Conservation (phyloP, 2,797 vertebrate species). For the Coregonus suidteri region DNA sequence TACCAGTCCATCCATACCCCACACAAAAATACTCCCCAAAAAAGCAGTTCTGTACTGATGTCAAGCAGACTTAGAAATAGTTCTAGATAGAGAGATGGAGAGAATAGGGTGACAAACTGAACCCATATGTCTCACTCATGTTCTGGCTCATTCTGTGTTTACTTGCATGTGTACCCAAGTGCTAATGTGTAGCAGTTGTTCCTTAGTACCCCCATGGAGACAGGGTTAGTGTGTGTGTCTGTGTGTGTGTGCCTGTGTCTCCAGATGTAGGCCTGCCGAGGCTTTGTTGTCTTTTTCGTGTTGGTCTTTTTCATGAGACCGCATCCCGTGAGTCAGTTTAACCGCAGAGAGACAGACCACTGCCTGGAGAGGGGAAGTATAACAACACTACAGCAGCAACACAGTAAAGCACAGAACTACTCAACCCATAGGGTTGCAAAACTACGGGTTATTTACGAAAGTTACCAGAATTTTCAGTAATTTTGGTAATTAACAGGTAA, state of each 20-base stretch:
- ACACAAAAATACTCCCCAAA: neutral
- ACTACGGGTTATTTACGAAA: no score
- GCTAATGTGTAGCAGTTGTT: conserved; percentile 45
- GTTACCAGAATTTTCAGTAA: no score
- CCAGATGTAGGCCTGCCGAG: conserved; percentile 60
- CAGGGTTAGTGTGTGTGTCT: conserved; percentile 13
- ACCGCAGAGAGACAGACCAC: neutral
- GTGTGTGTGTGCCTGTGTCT: neutral
- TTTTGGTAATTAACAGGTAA: no score
- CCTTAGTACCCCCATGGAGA: conserved; percentile 32
- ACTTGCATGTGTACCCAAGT: conserved; percentile 19
- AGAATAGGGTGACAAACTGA: conserved; percentile 25
- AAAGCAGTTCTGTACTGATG: neutral
- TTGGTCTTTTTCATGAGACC: conserved; percentile 1
- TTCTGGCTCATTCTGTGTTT: conserved; percentile 26
- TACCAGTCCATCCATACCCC: neutral
- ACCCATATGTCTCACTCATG: conserved; percentile 37
- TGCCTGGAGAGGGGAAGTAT: neutral
- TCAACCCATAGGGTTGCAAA: no score
- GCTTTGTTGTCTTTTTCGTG: conserved; percentile 43
- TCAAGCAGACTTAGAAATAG: no score
- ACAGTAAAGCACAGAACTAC: no score
- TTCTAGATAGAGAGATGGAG: neutral
- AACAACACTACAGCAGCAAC: no score
- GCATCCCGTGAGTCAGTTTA: neutral